Base-by-base conservation (phyloP, 1,140 invertebrate species). In the Polypedilum vanderplanki region DNA sequence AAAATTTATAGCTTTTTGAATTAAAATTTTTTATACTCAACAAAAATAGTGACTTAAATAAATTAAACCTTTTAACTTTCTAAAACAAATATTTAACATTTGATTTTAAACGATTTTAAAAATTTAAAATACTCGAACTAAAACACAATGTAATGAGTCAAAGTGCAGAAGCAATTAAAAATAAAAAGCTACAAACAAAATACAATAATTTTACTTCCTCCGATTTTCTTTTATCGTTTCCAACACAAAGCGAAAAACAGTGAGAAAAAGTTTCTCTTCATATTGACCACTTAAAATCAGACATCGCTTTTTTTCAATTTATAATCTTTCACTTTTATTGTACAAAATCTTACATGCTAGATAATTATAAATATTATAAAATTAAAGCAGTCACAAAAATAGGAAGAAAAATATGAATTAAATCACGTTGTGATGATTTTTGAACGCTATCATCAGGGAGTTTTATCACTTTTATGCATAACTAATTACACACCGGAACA, bases 401-500 rank as follows among this genome's bases (percentile, higher is more conserved):
- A 15, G 46, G 46, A 12, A 17, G 46, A 7, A 57, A 17, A 17
- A 15, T 57, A 3, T 15, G 10, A 15, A 15, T 12, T 12, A 3
- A 2, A 57, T 57, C n/a, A 15, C 10, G n/a, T 57, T 1, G n/a
- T 57, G 46, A 70, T 18, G 5, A 70, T 70, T 22, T 70, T 20
- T 70, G 17, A 10, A 22, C 20, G 65, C 24, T 33, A 33, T 18
- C 65, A 70, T 57, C 46, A 57, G 46, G 46, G 46, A 57, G 46
- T 17, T 70, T 57, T 57, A 17, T 57, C n/a, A 57, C 10, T 70
- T 20, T 70, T 70, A 0, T 20, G 18, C 17, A 70, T 57, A 57
- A 12, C 3, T n/a, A 57, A 57, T 73, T 78, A 82, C 79, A 82
- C 81, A 77, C 86, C 85, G 77, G 82, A 80, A 75, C 87, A 87